These are phyloP conservation scores for Colletes collaris DNA, from an alignment of 2,888 invertebrate genomes.

Conservation along the genomic window DNA sequence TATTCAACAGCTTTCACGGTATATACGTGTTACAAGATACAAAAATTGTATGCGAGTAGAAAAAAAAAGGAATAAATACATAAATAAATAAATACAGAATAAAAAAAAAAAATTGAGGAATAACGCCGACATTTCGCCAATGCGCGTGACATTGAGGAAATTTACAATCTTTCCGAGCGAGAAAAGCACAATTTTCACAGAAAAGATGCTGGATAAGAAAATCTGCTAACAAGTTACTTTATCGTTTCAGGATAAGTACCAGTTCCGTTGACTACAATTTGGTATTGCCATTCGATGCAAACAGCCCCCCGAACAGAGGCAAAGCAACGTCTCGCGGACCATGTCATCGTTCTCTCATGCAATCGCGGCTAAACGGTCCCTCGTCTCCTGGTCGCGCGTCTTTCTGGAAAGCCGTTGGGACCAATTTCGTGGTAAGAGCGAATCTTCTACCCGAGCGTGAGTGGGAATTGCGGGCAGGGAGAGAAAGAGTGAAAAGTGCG, in stretches of 20 bases:
- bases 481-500: not conserved
- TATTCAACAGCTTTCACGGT: constrained; percentile 17
- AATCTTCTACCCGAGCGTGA: not conserved
- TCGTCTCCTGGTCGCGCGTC: constrained; percentile 3
- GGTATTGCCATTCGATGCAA: constrained; percentile 6
- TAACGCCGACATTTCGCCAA: not conserved
- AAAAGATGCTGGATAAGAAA: too few species aligned
- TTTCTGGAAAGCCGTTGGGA: constrained; percentile 28
- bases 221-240: not conserved
- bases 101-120: not conserved
- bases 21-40: constrained; percentile 12
- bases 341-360: constrained; percentile 6
- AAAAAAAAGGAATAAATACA: constrained; percentile 1
- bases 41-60: not conserved
- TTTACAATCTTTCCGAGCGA: not conserved
- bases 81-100: constrained; percentile 33
- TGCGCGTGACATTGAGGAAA: constrained; percentile 4
- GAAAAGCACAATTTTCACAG: not conserved
- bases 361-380: constrained; percentile 6
- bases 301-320: not conserved
- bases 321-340: not conserved
- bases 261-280: not conserved
- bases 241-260: not conserved
- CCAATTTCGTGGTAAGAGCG: not conserved
- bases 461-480: not conserved